Percentiles rank a stretch among this genome's conserved stretches.
Conservation (phyloP, 2,888 invertebrate species). For the Cantharis nigra region DNA sequence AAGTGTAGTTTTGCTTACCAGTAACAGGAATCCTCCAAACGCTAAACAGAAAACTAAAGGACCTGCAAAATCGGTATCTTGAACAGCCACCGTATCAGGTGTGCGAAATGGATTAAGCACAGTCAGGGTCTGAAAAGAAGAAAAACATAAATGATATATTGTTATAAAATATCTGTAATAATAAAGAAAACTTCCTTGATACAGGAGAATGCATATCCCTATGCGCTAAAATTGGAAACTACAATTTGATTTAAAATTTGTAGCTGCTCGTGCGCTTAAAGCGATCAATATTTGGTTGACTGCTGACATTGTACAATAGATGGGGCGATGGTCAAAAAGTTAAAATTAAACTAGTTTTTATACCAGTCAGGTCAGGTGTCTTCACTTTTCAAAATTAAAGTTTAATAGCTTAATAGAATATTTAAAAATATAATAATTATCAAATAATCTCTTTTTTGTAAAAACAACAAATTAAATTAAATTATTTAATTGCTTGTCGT, state of each 20-base stretch:
- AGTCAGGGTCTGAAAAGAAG: slow-evolving; percentile 62
- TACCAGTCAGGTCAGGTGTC: too few relatives aligned
- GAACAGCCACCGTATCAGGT: slow-evolving; percentile 62
- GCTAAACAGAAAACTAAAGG: slow-evolving; percentile 77
- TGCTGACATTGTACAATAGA: not conserved
- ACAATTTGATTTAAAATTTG: not conserved
- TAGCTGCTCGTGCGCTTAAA: not conserved
- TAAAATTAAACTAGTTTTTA: not conserved
- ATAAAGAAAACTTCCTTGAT: not conserved
- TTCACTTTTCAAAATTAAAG: not conserved
- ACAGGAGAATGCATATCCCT: not conserved
- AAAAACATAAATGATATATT: not conserved
- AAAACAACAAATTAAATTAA: not conserved
- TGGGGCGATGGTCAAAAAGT: not conserved
- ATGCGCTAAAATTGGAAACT: not conserved
- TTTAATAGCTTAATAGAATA: not conserved
- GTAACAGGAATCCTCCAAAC: slow-evolving; percentile 65
- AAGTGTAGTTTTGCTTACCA: slow-evolving; percentile 49
- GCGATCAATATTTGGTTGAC: not conserved
- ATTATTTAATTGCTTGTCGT: not conserved
- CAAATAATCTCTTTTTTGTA: not conserved
- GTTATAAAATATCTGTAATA: not conserved
- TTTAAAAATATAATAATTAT: not conserved
- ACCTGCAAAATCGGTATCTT: slow-evolving; percentile 76
- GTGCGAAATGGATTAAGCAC: slow-evolving; percentile 72